Conservation (phyloP, 53 echinoderm and acorn worm species). For the Astropecten irregularis region DNA sequence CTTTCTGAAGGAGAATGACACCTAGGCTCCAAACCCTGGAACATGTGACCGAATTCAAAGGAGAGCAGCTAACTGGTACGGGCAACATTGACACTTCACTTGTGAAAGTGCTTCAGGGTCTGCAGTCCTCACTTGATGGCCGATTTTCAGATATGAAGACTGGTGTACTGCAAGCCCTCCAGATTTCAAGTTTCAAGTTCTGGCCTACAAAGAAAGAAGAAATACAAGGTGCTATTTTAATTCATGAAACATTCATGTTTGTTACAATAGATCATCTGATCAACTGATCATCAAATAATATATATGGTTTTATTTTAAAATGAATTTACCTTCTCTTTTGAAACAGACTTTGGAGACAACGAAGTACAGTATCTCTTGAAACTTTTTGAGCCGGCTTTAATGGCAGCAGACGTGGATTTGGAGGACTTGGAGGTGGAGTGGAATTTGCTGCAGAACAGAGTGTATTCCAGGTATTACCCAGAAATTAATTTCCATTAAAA, state of each 20-base stretch:
- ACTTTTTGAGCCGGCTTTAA: constrained; percentile 1
- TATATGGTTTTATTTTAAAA: not conserved
- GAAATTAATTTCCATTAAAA: not conserved
- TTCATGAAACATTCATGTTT: not conserved
- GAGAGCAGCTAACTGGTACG: constrained; percentile 22
- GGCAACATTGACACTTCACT: constrained; percentile 2
- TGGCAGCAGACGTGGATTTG: constrained; percentile 10
- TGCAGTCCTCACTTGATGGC: constrained; percentile 11
- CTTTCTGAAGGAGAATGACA: constrained; percentile 27
- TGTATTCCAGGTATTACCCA: not conserved
- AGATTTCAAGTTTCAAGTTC: constrained; percentile 33
- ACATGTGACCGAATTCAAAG: constrained; percentile 7
- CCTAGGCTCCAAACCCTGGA: constrained; percentile 21
- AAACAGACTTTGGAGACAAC: constrained; percentile 10
- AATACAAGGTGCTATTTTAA: constrained; percentile 9
- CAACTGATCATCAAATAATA: too few species aligned
- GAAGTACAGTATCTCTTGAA: not conserved
- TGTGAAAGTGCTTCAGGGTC: not conserved
- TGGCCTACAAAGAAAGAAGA: constrained; percentile 31
- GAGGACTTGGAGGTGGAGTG: constrained; percentile 24
- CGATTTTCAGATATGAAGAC: constrained; percentile 18
- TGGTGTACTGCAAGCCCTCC: constrained; percentile 14
- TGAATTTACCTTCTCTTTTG: not conserved
- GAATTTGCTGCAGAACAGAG: constrained; percentile 33
- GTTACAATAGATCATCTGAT: not conserved